Evolutionary conservation across 2,797 vertebrate species (phyloP), one percentile per base, ranked within the genome.

Genomic region (Micropoecilia bifurca): DNA sequence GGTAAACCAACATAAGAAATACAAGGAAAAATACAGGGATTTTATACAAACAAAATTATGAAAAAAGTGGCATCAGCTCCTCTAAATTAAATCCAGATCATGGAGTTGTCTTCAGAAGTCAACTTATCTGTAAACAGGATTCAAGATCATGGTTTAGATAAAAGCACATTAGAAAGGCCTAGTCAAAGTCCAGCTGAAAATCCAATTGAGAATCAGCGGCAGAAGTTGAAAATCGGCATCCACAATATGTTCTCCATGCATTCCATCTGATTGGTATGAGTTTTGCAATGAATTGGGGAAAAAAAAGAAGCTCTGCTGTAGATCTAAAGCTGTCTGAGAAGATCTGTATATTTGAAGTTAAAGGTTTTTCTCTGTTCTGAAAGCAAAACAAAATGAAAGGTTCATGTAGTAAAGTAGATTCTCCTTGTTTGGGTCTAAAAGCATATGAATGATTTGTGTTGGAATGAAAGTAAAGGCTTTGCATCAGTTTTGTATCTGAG

Each of bases 401-500:
- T 10, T n/a, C 25, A 55, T 3, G 53, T 55, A 55, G 53, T 28
- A 6, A 13, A 57, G 57, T 61, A 30, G 6, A 33, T 73, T 33
- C 13, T 36, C 1, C 10, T 71, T 5, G 61, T 75, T 80, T 55
- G 6, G 20, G 53, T 16, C 43, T 50, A 50, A 71, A 77, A 10
- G 20, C 50, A 79, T 1, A 22, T 33, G 48, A 22, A 25, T 3
- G 0, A 12, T 84, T 61, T 76, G n/a, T 74, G 43, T 48, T 72
- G 30, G 22, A 48, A 71, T 61, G 47, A 75, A 46, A 61, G 66
- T 61, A 48, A 39, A 78, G 3, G 50, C 77, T 61, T 45, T 16
- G 30, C 57, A 79, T 41, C 18, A 75, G 13, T 20, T 83, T 73
- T 75, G 41, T 20, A 63, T 83, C 9, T 46, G 53, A 76, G 25